A percentile compares a stretch with the other conserved stretches of the same genome.
Evolutionary conservation across 2,888 invertebrate genomes (phyloP).

Genomic region (Aphodius granarius): DNA sequence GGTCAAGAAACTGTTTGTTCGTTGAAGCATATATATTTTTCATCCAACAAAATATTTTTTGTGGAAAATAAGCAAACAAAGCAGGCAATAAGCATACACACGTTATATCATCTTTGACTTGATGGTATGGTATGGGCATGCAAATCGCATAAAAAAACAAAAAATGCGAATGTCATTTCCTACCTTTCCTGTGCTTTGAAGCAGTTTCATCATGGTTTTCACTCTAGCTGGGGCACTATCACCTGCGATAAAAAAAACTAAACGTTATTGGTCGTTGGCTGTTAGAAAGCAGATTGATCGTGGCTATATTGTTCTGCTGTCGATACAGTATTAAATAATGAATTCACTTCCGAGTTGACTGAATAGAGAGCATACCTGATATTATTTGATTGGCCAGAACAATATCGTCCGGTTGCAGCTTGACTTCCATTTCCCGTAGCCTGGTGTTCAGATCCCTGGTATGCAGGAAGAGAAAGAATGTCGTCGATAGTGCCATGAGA

Average conservation of each 20-base stretch:
- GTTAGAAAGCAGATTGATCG: not conserved
- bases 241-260: slow-evolving; percentile 24
- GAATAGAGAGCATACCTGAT: slow-evolving; percentile 48
- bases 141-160: no score
- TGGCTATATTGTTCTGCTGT: not conserved
- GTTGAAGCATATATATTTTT: no score
- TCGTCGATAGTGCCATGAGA: slow-evolving; percentile 78
- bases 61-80: no score
- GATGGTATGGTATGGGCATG: no score
- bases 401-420: slow-evolving; percentile 65
- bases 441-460: slow-evolving; percentile 80
- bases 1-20: no score
- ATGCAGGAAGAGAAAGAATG: slow-evolving; percentile 82
- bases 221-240: slow-evolving; percentile 42
- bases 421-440: slow-evolving; percentile 78
- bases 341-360: not conserved
- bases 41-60: no score
- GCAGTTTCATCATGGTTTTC: slow-evolving; percentile 57
- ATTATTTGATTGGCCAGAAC: slow-evolving; percentile 57
- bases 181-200: slow-evolving; percentile 67
- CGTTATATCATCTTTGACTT: no score
- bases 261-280: not conserved
- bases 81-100: no score
- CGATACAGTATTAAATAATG: not conserved
- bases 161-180: slow-evolving; percentile 34